A percentile compares a stretch with the other conserved stretches of the same genome.
phyloP scores from a whole-genome alignment of 2,888 invertebrate species.

The Drosophila mettleri region DNA sequence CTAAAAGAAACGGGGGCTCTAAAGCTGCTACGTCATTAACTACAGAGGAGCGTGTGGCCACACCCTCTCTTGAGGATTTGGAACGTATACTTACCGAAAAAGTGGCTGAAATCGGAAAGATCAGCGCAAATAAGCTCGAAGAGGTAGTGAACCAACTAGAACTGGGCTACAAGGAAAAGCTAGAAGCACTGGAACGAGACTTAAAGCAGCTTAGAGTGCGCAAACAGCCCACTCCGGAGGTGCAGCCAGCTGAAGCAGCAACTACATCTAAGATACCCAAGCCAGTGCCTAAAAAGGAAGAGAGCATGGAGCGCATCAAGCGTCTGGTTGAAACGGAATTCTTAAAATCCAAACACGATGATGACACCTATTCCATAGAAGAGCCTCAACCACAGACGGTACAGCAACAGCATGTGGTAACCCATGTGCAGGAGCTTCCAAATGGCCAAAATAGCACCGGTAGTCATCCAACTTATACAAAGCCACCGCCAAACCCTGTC shows the following conservation, averaged over 20 bases:
- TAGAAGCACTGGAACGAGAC: slow-evolving; percentile 73
- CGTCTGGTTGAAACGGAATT: slow-evolving; percentile 66
- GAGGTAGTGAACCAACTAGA: slow-evolving; percentile 75
- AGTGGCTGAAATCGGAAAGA: slow-evolving; percentile 75
- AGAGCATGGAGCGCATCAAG: slow-evolving; percentile 55
- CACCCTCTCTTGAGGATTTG: slow-evolving; percentile 71
- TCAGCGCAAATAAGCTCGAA: slow-evolving; percentile 72
- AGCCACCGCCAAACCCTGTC: slow-evolving; percentile 6
- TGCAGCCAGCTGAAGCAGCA: background rate
- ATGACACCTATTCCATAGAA: slow-evolving; percentile 71
- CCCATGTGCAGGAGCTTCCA: slow-evolving; percentile 39
- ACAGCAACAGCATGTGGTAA: slow-evolving; percentile 20
- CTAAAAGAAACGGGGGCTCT: slow-evolving; percentile 30
- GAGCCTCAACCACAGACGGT: slow-evolving; percentile 28
- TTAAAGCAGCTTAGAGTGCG: slow-evolving; percentile 47
- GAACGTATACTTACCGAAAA: slow-evolving; percentile 76
- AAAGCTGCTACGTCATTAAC: slow-evolving; percentile 11
- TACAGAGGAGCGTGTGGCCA: slow-evolving; percentile 42
- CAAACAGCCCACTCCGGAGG: slow-evolving; percentile 8
- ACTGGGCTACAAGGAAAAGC: slow-evolving; percentile 73
- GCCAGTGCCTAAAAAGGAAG: slow-evolving; percentile 39
- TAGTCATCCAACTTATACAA: slow-evolving; percentile 58
- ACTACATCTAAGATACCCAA: slow-evolving; percentile 65
- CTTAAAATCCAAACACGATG: slow-evolving; percentile 52
- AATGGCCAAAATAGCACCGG: slow-evolving; percentile 50